These are phyloP conservation scores for Tetanocera ferruginea DNA, from an alignment of 2,888 invertebrate genomes.

Conservation along the genomic window DNA sequence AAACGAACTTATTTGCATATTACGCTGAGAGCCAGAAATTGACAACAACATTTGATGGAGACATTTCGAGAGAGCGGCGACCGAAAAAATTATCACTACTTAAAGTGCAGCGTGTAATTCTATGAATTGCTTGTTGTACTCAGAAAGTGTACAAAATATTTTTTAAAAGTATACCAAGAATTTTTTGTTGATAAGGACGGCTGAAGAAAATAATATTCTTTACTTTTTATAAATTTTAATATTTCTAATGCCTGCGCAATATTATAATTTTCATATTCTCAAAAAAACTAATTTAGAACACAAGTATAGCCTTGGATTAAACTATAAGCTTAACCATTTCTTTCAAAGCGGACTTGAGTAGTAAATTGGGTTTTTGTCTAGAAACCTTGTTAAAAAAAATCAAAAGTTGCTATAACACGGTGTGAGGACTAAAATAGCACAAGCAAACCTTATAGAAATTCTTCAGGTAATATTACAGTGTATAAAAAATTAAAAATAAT, in stretches of 20 bases:
- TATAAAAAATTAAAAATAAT: too few species aligned
- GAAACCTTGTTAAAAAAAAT: too few species aligned
- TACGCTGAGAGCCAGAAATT: neutral
- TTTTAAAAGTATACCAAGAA: neutral
- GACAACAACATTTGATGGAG: neutral
- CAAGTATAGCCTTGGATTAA: too few species aligned
- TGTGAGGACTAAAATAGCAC: too few species aligned
- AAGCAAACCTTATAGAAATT: too few species aligned
- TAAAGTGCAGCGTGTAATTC: neutral
- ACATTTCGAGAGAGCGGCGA: neutral
- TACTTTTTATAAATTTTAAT: neutral
- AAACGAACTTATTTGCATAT: conserved; percentile 20
- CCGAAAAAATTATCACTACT: conserved; percentile 5
- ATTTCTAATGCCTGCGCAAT: neutral
- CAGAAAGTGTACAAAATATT: neutral
- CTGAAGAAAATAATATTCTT: neutral
- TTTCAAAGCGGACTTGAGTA: too few species aligned
- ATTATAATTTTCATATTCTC: neutral
- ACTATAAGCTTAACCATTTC: too few species aligned
- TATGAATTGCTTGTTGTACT: neutral
- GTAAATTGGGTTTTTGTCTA: too few species aligned
- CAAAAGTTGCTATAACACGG: too few species aligned
- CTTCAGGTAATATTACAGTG: too few species aligned
- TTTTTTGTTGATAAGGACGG: neutral
- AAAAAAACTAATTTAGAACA: too few species aligned